Evolutionary conservation across 1,140 invertebrate species (phyloP), one percentile per base, ranked within the genome.

Genomic region (Asobara japonica): DNA sequence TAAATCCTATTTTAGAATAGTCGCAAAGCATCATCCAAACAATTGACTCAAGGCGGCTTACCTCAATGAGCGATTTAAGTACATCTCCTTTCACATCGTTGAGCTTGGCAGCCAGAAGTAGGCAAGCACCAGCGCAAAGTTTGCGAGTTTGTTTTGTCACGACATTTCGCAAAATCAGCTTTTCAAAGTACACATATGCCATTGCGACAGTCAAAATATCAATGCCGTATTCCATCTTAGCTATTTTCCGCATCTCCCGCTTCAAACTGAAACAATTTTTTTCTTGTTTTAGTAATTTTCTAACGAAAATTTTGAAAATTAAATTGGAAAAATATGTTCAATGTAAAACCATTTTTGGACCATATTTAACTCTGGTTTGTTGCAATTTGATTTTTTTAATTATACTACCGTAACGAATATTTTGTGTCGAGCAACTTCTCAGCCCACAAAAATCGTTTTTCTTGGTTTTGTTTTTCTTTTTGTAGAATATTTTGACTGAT

Each of bases 141-240:
- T 98, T 98, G 22, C 97, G 90, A 82, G 98, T 99, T 82, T 94
- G 93, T 87, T 99, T 99, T 78, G 96, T 98, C 13, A 99, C 96
- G 36, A 98, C 87, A 83, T 95, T 96, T 71, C 93, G 93, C 38
- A 99, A 88, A 80, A 98, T 97, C 5, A 99, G 89, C 82, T 98
- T 98, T 86, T 99, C 97, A 89, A 98, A 99, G 86, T 97, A 98
- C 27, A 99, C 97, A 85, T 98, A 98, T 0, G 97, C 94, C 88
- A 97, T 96, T 31, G 97, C 97, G 18, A 98, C 95, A 8, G 95
- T 97, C 71, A 98, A 88, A 41, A 98, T 88, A 88, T 99, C 97
- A 74, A 94, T 90, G 74, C 92, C 93, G 79, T 92, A 93, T 83
- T 98, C 96, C 71, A 92, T 89, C 86, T 95, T 95, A 1, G 94